These are phyloP conservation scores for Ispidina picta DNA, from an alignment of 2,797 vertebrate genomes.

Conservation along the genomic window DNA sequence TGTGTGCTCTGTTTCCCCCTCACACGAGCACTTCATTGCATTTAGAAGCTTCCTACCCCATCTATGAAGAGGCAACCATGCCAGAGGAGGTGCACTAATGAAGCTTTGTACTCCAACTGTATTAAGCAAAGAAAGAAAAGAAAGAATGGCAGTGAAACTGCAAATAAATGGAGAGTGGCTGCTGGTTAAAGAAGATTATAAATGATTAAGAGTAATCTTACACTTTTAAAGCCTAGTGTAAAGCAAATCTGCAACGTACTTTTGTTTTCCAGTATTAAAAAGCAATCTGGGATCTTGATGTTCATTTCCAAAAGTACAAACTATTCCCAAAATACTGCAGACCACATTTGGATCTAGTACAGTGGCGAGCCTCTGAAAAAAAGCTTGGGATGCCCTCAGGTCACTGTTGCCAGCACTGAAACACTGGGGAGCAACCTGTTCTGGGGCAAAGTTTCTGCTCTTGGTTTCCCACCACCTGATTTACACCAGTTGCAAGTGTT, in stretches of 20 bases:
- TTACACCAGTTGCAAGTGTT: not conserved
- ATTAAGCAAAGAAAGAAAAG: not conserved
- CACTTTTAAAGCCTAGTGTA: not conserved
- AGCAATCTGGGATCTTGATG: not conserved
- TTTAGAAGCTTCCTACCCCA: not conserved
- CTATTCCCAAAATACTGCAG: not conserved
- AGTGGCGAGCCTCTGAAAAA: not conserved
- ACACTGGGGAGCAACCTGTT: not conserved
- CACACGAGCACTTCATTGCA: not conserved
- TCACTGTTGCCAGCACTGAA: not conserved
- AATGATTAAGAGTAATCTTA: not conserved
- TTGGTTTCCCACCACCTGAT: not conserved
- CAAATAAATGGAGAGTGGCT: not conserved
- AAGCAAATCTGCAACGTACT: not conserved
- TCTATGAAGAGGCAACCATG: not conserved
- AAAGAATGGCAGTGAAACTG: not conserved
- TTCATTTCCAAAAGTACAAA: not conserved
- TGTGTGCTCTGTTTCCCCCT: not conserved
- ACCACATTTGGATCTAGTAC: not conserved
- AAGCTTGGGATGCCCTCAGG: not conserved
- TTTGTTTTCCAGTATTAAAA: not conserved
- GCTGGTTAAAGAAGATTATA: not conserved
- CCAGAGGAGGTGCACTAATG: not conserved
- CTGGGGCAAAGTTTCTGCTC: not conserved
- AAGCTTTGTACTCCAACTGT: not conserved